Conservation (phyloP, 2,888 invertebrate species). For the Lacanobia oleracea region DNA sequence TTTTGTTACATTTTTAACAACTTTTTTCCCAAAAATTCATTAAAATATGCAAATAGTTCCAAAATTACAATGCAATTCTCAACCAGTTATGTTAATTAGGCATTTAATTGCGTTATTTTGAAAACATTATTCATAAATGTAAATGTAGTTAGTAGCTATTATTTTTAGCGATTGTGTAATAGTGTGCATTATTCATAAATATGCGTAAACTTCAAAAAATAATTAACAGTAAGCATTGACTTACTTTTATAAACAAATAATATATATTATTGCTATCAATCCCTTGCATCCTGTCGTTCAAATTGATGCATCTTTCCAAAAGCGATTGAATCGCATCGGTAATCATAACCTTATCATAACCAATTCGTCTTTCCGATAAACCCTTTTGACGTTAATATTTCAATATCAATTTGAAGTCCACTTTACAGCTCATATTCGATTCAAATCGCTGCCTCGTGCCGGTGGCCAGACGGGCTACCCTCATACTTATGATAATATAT, state of each 20-base stretch:
- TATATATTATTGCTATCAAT: not conserved
- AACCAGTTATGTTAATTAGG: not conserved
- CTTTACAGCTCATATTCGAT: constrained; percentile 49
- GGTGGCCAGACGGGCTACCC: constrained; percentile 18
- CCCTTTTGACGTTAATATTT: constrained; percentile 17
- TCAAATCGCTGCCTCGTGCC: constrained; percentile 38
- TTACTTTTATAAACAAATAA: too few relatives aligned
- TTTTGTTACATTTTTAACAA: not conserved
- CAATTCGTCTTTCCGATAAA: constrained; percentile 14
- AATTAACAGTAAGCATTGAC: too few relatives aligned
- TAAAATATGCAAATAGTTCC: not conserved
- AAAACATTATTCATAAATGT: not conserved
- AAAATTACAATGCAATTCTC: not conserved
- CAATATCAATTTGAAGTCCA: constrained; percentile 16
- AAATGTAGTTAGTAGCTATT: not conserved
- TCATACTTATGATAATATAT: constrained; percentile 12
- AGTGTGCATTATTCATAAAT: too few relatives aligned
- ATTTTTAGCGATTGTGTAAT: not conserved
- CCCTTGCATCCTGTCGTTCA: constrained; percentile 1
- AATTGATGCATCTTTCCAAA: not conserved
- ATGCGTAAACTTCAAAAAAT: not conserved
- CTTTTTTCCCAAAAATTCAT: not conserved
- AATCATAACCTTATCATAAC: not conserved
- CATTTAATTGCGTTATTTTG: not conserved
- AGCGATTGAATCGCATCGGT: not conserved